A percentile compares a stretch with the other conserved stretches of the same genome.
phyloP scores from a whole-genome alignment of 2,113 vertebrate species.

The Trogon melanurus region DNA sequence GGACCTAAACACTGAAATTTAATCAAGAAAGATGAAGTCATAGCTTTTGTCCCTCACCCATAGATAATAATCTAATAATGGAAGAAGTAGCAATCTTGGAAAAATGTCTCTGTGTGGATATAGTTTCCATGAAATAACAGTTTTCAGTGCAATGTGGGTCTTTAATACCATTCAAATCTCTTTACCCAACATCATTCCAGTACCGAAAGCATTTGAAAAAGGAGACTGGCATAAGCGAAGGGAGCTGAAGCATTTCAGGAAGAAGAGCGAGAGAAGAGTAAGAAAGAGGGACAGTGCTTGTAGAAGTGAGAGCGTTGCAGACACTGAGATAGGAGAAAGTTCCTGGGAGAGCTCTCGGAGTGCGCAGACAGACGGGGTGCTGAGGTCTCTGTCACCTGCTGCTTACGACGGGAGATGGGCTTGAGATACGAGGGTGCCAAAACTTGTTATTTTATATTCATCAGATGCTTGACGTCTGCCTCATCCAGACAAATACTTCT shows the following conservation, averaged over 20 bases:
- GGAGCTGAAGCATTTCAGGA: background rate
- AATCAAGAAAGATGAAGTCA: background rate
- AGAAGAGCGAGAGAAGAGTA: background rate
- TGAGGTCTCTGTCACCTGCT: background rate
- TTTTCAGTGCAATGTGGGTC: background rate
- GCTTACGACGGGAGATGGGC: background rate
- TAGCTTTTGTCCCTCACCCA: background rate
- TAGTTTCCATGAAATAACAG: background rate
- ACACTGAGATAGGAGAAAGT: accelerated
- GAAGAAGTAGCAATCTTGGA: background rate
- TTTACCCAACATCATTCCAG: background rate
- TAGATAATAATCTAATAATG: background rate
- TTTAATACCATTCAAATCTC: background rate
- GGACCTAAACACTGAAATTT: background rate
- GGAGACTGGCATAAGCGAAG: background rate
- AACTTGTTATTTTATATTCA: background rate
- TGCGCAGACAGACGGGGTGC: background rate
- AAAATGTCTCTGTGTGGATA: background rate
- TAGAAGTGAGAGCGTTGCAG: background rate
- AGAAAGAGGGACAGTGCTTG: background rate
- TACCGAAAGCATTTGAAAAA: background rate
- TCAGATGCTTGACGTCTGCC: background rate
- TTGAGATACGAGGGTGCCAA: background rate
- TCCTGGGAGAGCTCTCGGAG: background rate
- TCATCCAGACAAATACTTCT: background rate